Base-by-base conservation (phyloP, 2,888 invertebrate species). In the Drosophila glabriapex region DNA sequence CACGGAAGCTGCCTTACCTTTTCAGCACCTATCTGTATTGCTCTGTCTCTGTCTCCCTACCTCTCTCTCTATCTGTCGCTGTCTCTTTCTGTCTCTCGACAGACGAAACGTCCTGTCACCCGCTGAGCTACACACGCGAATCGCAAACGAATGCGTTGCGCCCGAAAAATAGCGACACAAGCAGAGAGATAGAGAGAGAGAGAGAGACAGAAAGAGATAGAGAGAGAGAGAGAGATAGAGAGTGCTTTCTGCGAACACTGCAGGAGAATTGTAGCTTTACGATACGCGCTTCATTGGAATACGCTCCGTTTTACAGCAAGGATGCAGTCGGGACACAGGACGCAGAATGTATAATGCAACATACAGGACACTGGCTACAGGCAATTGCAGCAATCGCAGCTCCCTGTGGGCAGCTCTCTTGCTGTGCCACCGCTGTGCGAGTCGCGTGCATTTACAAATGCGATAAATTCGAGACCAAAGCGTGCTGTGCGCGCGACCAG, bases 51-150 rank as follows among this genome's bases (percentile, higher is more conserved):
- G 49, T 7, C 35, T 10, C 25, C 19, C 43, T 19, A 31, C 16
- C 41, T 14, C 41, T 14, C 25, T 35, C 41, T 35, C 29, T 29
- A 33, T 29, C 35, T 53, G 22, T 46, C 50, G 33, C 35, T 28
- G 22, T 25, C 4, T 16, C 16, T 3, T 28, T 29, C 41, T 31
- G 39, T 53, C 41, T 39, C 55, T 19, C 53, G 43, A 69, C 46
- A 43, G 60, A 55, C 46, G 60, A 56, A 65, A 14, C 43, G 37
- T 46, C 46, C 60, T 55, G 55, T 49, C 53, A 35, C 84, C 82
- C 66, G 88, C 89, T 79, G 90, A 41, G 90, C 62, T 54, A 76
- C 76, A 86, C 90, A 90, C 85, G 90, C 85, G 89, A 90, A 77
- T 85, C 50, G 63, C 62, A 70, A 54, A 39, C 53, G 52, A 58